Conservation (phyloP, 2,888 invertebrate genomes). For the Oscheius onirici region DNA sequence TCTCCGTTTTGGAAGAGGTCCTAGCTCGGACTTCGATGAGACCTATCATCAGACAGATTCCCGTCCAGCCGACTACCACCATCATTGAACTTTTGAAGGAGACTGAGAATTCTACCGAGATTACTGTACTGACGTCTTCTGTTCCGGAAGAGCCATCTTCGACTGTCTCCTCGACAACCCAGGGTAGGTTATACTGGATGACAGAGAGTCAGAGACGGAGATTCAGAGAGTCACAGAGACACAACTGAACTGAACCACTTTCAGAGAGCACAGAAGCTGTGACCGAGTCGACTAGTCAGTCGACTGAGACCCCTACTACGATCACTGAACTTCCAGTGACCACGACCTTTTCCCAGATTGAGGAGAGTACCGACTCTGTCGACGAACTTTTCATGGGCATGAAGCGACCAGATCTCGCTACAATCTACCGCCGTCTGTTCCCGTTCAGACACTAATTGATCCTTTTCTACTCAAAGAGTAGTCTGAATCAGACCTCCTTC, state of each 20-base stretch:
- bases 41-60: conserved; percentile 10
- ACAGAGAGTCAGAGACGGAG: not conserved
- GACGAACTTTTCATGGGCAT: conserved; percentile 26
- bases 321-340: not conserved
- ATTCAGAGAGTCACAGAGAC: too few relatives aligned
- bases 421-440: conserved; percentile 36
- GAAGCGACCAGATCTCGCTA: conserved; percentile 34
- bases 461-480: not conserved
- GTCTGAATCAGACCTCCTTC: conserved; percentile 32
- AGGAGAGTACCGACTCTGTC: conserved; percentile 13
- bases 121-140: not conserved
- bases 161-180: not conserved
- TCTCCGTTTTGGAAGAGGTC: conserved; percentile 24
- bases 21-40: conserved; percentile 1
- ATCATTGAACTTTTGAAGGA: not conserved
- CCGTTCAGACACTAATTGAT: conserved; percentile 14
- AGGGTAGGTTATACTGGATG: not conserved
- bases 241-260: too few relatives aligned
- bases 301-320: conserved; percentile 4
- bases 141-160: not conserved
- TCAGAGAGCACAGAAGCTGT: conserved; percentile 1
- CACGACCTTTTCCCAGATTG: conserved; percentile 10
- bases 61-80: not conserved
- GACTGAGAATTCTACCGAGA: not conserved
- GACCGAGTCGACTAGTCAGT: conserved; percentile 13